Evolutionary conservation across 2,113 vertebrate species (phyloP).

Genomic region (Neolamprologus tretocephalus): DNA sequence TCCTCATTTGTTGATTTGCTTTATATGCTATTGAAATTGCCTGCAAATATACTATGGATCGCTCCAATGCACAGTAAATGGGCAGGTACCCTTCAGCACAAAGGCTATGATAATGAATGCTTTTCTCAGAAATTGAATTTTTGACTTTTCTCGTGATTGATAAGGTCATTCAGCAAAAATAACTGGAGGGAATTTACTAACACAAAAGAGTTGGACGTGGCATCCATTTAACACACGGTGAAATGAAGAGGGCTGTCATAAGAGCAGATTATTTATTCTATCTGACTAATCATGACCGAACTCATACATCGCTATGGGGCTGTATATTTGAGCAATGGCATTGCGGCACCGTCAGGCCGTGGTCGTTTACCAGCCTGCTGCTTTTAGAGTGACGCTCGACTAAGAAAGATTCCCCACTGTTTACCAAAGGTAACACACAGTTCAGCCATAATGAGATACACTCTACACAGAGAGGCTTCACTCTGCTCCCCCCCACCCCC

Average conservation of each 20-base stretch:
- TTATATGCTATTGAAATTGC: constrained; percentile 4
- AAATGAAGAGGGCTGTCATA: constrained; percentile 20
- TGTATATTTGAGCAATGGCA: constrained; percentile 36
- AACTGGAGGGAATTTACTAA: constrained; percentile 52
- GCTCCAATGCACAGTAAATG: background rate
- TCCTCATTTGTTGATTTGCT: constrained; percentile 27
- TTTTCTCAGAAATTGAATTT: constrained; percentile 43
- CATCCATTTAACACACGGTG: constrained; percentile 16
- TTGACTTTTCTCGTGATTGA: constrained; percentile 48
- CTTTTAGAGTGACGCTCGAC: constrained; percentile 11
- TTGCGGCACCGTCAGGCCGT: background rate
- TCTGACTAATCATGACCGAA: constrained; percentile 46
- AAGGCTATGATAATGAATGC: constrained; percentile 44
- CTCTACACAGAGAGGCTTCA: constrained; percentile 25
- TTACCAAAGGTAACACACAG: constrained; percentile 67
- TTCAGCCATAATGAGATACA: constrained; percentile 56
- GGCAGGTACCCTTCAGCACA: constrained; percentile 26
- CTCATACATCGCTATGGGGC: constrained; percentile 36
- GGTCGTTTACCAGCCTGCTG: constrained; percentile 33
- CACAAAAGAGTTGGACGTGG: constrained; percentile 17
- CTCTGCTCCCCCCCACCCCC: background rate
- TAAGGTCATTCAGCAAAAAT: constrained; percentile 52
- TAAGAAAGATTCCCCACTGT: constrained; percentile 49
- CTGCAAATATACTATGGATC: background rate
- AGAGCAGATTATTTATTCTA: constrained; percentile 45